Percentiles rank a stretch among this genome's conserved stretches.
phyloP scores from a whole-genome alignment of 2,888 invertebrate species.

The Flabesymbios commensalis region DNA sequence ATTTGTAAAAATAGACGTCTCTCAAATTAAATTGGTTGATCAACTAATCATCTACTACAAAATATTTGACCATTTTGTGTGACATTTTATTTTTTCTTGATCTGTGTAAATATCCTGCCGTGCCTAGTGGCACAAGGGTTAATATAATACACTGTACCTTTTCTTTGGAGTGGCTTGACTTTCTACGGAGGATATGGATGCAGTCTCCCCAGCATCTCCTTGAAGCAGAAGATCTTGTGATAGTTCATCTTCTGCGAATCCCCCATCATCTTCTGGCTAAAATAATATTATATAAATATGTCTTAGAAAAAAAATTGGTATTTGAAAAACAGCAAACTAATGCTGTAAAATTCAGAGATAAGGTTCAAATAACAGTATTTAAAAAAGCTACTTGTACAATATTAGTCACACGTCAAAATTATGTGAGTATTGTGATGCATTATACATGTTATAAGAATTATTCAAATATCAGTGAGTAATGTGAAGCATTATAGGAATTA shows the following conservation, averaged over 20 bases:
- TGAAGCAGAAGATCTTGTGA: slow-evolving; percentile 47
- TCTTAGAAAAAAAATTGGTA: too few relatives aligned
- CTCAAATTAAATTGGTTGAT: too few relatives aligned
- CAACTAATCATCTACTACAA: too few relatives aligned
- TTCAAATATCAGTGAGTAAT: not conserved
- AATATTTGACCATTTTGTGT: too few relatives aligned
- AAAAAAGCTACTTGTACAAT: not conserved
- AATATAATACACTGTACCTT: too few relatives aligned
- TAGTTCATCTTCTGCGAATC: slow-evolving; percentile 49
- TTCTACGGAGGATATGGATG: slow-evolving; percentile 54
- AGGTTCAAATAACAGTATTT: not conserved
- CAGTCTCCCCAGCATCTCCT: slow-evolving; percentile 52
- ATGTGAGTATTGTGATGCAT: not conserved
- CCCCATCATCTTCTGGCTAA: slow-evolving; percentile 43
- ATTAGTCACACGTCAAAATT: not conserved
- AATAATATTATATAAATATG: too few relatives aligned
- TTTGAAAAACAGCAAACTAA: not conserved
- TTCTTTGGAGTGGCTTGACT: too few relatives aligned
- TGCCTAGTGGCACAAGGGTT: too few relatives aligned
- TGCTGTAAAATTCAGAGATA: not conserved
- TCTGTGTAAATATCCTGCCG: too few relatives aligned
- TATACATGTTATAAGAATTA: not conserved
- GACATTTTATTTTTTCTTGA: too few relatives aligned
- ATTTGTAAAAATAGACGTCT: too few relatives aligned
- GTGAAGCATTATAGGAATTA: not conserved